Conservation (phyloP, 2,888 invertebrate species). For the Drosophila merina region DNA sequence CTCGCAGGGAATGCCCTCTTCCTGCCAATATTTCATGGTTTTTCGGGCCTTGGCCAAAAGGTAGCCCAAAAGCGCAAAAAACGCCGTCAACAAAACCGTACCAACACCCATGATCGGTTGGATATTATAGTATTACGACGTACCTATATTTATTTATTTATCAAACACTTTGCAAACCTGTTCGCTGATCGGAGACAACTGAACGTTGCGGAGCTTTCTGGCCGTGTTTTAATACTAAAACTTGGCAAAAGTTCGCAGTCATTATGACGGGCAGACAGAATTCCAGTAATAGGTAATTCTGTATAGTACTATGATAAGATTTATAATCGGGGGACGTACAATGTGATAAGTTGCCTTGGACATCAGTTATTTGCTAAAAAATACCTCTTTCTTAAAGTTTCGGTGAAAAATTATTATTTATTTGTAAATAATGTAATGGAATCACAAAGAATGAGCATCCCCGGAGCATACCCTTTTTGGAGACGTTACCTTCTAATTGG, state of each 20-base stretch:
- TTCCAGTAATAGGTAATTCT: too few relatives aligned
- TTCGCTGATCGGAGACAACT: neutral
- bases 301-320: too few relatives aligned
- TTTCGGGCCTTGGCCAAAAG: conserved; percentile 41
- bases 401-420: neutral
- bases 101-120: conserved; percentile 43
- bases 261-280: conserved; percentile 33
- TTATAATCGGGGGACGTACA: neutral
- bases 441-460: neutral
- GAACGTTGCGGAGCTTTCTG: neutral
- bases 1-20: conserved; percentile 60
- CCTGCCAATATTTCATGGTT: conserved; percentile 51
- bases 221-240: neutral
- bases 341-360: neutral
- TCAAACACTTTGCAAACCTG: neutral
- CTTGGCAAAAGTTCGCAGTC: neutral
- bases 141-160: neutral
- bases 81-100: conserved; percentile 36
- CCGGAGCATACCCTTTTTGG: neutral
- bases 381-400: neutral
- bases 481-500: neutral
- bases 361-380: neutral
- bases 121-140: neutral
- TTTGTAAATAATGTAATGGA: neutral
- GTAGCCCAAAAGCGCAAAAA: conserved; percentile 51